Evolutionary conservation across 2,113 vertebrate species (phyloP).

Genomic region (Marmota flaviventris): DNA sequence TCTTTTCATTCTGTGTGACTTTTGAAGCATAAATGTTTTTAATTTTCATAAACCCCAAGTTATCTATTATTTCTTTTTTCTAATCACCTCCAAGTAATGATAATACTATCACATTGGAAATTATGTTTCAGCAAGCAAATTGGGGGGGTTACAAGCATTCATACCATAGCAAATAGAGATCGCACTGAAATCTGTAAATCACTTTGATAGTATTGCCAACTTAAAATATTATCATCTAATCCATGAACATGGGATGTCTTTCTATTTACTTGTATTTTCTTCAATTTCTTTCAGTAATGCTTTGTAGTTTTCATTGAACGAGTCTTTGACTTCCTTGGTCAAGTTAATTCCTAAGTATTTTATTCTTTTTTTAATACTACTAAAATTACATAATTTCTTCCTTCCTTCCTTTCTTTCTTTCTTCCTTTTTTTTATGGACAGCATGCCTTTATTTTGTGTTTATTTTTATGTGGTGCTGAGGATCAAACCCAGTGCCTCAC

Average conservation of each 20-base stretch:
- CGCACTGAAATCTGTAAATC: not conserved
- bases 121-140: not conserved
- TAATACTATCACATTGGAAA: not conserved
- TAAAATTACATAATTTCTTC: not conserved
- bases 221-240: not conserved
- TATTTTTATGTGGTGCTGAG: no score
- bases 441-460: no score
- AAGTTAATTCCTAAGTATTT: not conserved
- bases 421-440: no score
- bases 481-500: no score
- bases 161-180: not conserved
- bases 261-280: not conserved
- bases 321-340: not conserved
- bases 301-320: not conserved
- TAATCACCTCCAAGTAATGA: not conserved
- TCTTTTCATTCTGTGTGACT: not conserved
- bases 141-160: not conserved
- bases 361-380: slow-evolving; percentile 15
- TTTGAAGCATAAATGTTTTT: not conserved
- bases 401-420: no score
- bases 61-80: not conserved
- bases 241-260: not conserved
- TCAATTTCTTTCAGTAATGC: not conserved
- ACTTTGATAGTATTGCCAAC: not conserved
- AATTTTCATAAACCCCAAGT: not conserved